Evolutionary conservation across 1,140 invertebrate species (phyloP).

Genomic region (Prorops nasuta): DNA sequence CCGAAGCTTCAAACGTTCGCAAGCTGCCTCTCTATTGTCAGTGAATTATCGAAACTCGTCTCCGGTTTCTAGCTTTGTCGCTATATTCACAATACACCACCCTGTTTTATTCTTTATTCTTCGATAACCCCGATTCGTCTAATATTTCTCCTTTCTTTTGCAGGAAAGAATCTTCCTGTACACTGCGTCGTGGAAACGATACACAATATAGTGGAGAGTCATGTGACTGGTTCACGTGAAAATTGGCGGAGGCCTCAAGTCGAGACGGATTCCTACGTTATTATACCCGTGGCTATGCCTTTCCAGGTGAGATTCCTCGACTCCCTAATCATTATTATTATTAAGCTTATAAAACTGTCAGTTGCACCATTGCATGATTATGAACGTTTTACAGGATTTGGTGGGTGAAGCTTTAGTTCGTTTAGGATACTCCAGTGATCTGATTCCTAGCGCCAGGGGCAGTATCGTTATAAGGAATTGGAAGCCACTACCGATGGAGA

Average conservation of each 20-base stretch:
- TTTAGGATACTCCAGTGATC: constrained; percentile 62
- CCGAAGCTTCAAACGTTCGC: constrained; percentile 21
- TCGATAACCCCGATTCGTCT: background rate
- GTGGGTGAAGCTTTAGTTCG: constrained; percentile 65
- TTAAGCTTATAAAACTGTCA: no score
- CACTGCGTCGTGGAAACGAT: constrained; percentile 88
- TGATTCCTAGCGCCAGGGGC: constrained; percentile 62
- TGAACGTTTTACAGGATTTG: constrained; percentile 62
- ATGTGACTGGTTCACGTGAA: constrained; percentile 48
- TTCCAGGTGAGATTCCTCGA: constrained; percentile 63
- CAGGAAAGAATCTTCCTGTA: constrained; percentile 88
- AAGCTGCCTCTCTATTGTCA: background rate
- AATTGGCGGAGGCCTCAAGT: constrained; percentile 67
- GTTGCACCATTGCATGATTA: no score
- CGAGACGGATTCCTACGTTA: constrained; percentile 89
- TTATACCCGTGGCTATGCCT: constrained; percentile 84
- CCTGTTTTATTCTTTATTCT: background rate
- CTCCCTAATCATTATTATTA: background rate
- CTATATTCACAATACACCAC: no score
- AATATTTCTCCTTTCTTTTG: constrained; percentile 34
- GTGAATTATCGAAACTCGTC: background rate
- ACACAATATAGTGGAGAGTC: constrained; percentile 66
- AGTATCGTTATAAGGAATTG: constrained; percentile 90
- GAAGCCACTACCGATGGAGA: constrained; percentile 87
- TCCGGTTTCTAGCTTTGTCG: no score